Percentiles rank a stretch among this genome's conserved stretches.
These are phyloP conservation scores for Drosophila mauritiana DNA, from an alignment of 1,140 invertebrate species.

Conservation along the genomic window DNA sequence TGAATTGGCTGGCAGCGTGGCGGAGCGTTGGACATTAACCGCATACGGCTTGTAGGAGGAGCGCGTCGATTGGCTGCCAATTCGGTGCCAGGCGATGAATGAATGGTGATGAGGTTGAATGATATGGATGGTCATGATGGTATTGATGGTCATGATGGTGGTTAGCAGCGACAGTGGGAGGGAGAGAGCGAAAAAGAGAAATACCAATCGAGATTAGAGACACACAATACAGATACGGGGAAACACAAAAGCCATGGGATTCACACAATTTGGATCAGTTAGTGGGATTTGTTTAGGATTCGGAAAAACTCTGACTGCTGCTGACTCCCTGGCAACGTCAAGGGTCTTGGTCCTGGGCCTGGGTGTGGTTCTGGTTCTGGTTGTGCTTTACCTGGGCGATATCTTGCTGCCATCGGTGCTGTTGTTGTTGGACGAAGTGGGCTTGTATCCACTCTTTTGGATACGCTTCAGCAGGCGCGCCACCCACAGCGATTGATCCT, in stretches of 20 bases:
- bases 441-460: constrained; percentile 96
- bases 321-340: constrained; percentile 11
- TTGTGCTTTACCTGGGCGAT: constrained; percentile 87
- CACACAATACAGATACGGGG: constrained; percentile 38
- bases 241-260: constrained; percentile 20
- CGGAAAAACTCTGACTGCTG: constrained; percentile 1
- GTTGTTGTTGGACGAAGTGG: constrained; percentile 88
- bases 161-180: constrained; percentile 43
- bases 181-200: constrained; percentile 61
- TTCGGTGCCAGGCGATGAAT: not conserved
- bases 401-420: constrained; percentile 87
- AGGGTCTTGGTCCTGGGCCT: constrained; percentile 4
- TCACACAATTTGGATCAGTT: constrained; percentile 4
- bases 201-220: constrained; percentile 70
- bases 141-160: constrained; percentile 14
- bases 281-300: not conserved
- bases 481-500: constrained; percentile 97
- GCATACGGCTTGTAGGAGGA: constrained; percentile 89
- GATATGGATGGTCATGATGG: constrained; percentile 43
- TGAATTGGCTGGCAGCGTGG: constrained; percentile 88
- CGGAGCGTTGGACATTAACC: constrained; percentile 87
- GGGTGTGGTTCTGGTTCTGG: too few species aligned
- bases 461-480: constrained; percentile 95
- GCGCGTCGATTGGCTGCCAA: constrained; percentile 87
- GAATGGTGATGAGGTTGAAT: constrained; percentile 8